Conservation (phyloP, 2,113 vertebrate genomes). For the Cyprinodon tularosa region DNA sequence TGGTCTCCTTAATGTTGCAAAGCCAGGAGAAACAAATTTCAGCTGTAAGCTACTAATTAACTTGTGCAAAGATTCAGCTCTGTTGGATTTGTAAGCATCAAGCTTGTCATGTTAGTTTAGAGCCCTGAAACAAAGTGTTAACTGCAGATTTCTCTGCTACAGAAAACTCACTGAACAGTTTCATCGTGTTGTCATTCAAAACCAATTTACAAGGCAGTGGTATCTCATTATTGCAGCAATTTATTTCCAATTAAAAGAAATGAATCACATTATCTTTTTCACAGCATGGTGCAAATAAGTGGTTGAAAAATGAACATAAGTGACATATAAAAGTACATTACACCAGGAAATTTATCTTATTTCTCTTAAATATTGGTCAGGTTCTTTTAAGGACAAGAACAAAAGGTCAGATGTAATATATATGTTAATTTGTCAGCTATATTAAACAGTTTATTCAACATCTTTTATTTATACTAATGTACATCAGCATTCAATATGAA, state of each 20-base stretch:
- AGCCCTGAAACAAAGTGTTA: slow-evolving; percentile 50
- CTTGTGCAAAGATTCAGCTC: slow-evolving; percentile 56
- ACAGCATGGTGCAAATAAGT: slow-evolving; percentile 56
- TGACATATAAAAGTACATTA: slow-evolving; percentile 34
- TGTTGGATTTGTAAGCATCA: slow-evolving; percentile 41
- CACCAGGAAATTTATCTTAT: slow-evolving; percentile 49
- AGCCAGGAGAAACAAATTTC: slow-evolving; percentile 45
- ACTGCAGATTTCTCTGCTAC: slow-evolving; percentile 36
- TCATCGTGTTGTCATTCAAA: slow-evolving; percentile 61
- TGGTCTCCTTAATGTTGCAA: slow-evolving; percentile 41
- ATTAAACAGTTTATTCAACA: slow-evolving; percentile 15
- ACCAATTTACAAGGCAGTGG: slow-evolving; percentile 66
- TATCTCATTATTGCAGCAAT: slow-evolving; percentile 74
- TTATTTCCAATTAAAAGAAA: slow-evolving; percentile 72
- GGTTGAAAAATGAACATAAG: slow-evolving; percentile 45
- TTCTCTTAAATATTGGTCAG: slow-evolving; percentile 16
- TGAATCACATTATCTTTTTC: slow-evolving; percentile 71
- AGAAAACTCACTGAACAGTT: slow-evolving; percentile 32
- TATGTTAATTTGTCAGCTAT: not conserved
- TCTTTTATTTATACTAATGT: slow-evolving; percentile 9
- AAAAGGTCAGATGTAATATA: slow-evolving; percentile 30
- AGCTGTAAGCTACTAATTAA: slow-evolving; percentile 48
- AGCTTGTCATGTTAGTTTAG: slow-evolving; percentile 9
- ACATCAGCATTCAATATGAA: not conserved
- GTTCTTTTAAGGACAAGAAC: slow-evolving; percentile 15